A percentile compares a stretch with the other conserved stretches of the same genome.
These are phyloP conservation scores for Spilosoma lubricipeda DNA, from an alignment of 2,888 invertebrate species.

Conservation along the genomic window DNA sequence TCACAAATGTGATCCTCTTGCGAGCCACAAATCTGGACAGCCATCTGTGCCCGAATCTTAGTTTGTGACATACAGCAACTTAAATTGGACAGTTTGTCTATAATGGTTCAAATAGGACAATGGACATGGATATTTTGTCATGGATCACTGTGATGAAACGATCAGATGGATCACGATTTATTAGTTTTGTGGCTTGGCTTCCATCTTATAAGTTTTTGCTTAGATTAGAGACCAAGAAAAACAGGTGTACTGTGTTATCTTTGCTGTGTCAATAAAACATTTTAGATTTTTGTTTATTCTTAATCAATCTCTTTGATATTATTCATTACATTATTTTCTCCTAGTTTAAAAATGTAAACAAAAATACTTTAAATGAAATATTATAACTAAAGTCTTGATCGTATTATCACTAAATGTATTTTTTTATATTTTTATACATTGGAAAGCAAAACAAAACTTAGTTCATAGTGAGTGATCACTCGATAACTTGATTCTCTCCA, in stretches of 20 bases:
- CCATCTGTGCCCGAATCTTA: slow-evolving; percentile 81
- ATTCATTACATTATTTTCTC: not conserved
- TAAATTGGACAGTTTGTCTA: not conserved
- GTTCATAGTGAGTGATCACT: too few species aligned
- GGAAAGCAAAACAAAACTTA: too few species aligned
- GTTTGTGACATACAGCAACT: slow-evolving; percentile 60
- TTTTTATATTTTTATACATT: too few species aligned
- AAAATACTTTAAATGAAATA: not conserved
- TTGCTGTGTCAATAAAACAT: too few species aligned
- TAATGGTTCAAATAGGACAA: not conserved
- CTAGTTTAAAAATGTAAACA: not conserved
- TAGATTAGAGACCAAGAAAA: too few species aligned
- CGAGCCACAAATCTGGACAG: slow-evolving; percentile 73
- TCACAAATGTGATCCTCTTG: slow-evolving; percentile 79
- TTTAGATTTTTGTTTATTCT: not conserved
- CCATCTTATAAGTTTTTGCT: too few species aligned
- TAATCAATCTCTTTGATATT: not conserved
- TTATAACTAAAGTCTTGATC: too few species aligned
- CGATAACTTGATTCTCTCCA: too few species aligned
- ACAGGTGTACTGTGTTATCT: too few species aligned
- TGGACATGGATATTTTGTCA: not conserved
- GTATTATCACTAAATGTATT: too few species aligned
- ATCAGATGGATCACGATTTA: not conserved
- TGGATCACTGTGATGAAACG: too few species aligned
- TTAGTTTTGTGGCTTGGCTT: too few species aligned